Evolutionary conservation across 1,140 invertebrate genomes (phyloP).

Genomic region (Melanaphis sacchari): DNA sequence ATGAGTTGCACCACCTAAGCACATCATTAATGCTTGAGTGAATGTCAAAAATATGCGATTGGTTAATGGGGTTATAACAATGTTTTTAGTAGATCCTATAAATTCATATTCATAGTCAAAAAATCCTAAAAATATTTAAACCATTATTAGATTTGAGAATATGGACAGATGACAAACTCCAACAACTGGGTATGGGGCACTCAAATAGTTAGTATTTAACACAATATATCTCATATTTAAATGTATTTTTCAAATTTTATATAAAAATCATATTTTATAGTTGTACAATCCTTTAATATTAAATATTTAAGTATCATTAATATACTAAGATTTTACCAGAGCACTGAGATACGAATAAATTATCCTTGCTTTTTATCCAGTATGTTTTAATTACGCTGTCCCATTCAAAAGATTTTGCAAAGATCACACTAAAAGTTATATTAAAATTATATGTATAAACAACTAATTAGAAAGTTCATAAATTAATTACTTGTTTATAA

Average conservation of each 20-base stretch:
- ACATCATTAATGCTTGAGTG: constrained; percentile 89
- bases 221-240: neutral
- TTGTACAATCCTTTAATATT: neutral
- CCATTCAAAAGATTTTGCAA: constrained; percentile 87
- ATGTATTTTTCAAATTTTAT: neutral
- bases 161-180: neutral
- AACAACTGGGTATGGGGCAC: too few relatives aligned
- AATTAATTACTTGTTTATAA: constrained; percentile 72
- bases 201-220: too few relatives aligned
- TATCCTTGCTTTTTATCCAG: constrained; percentile 83
- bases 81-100: constrained; percentile 88
- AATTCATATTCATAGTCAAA: constrained; percentile 95
- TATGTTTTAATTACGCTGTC: constrained; percentile 91
- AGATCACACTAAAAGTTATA: constrained; percentile 68
- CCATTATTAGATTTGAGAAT: neutral
- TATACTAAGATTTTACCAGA: constrained; percentile 65
- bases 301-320: neutral
- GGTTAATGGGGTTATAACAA: constrained; percentile 90
- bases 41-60: constrained; percentile 91
- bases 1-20: constrained; percentile 83
- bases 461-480: neutral
- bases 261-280: neutral
- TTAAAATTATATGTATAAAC: neutral
- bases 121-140: constrained; percentile 58
- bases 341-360: constrained; percentile 83